Evolutionary conservation across 2,113 vertebrate species (phyloP), one percentile per base, ranked within the genome.

Genomic region (Neomonachus schauinslandi): DNA sequence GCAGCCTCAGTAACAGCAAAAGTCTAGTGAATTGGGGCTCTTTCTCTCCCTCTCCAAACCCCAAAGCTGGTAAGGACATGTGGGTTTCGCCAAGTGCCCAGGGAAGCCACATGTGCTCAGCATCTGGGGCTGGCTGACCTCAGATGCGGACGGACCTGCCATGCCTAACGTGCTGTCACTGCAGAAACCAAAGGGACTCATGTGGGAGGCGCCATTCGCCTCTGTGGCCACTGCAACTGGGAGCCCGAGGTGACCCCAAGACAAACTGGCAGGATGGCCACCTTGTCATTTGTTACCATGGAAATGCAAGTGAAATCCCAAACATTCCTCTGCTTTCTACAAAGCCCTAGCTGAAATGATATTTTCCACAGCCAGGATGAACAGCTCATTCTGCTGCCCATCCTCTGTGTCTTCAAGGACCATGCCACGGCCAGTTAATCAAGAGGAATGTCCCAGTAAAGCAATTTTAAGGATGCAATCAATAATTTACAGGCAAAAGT

Each of bases 1-100:
- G 89, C 96, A 97, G 61, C 80, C 92, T 95, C 59, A 94, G 94
- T 16, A 97, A 94, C 96, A 90, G 86, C 93, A 98, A 97, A 94
- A 63, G 59, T 91, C 13, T 0, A 89, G 72, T 3, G 7, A 57
- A 90, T 46, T 26, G 31, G 90, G 81, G 81, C 51, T 63, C 39
- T 79, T 19, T 93, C 86, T 88, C 0, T 74, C 42, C 59, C 0
- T 53, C 46, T 1, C 69, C 10, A 94, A 88, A 69, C 97, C 96
- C 83, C 31, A 92, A 77, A 97, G 76, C 82, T 33, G 19, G 94
- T n/a, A 87, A 3, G 0, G 81, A 28, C 76, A 1, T 72, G 21
- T 21, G 39, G 55, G 31, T 89, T 65, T 90, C 97, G 57, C 93
- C 92, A 89, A 86, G 33, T 3, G 13, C 80, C 36, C 55, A 63